Base-by-base conservation (phyloP, 2,113 vertebrate genomes). In the Catagonus wagneri region DNA sequence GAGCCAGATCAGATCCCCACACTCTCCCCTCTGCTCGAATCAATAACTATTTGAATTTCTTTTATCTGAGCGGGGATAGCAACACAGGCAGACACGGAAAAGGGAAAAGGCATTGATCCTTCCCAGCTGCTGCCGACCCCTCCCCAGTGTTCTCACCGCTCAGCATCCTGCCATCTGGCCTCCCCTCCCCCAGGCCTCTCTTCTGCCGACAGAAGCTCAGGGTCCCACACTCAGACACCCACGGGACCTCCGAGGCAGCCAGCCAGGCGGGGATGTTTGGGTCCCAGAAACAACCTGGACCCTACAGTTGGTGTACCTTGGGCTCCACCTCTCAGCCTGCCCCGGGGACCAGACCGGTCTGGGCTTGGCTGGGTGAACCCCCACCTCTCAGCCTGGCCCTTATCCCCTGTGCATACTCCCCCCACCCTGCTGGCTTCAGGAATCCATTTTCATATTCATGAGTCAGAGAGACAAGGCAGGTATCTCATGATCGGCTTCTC, bases 11-110 rank as follows among this genome's bases (percentile, higher is more conserved):
- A 32, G 96, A 87, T 92, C 97, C 83, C 95, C 83, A 61, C 86
- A 94, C 89, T 94, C 94, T 95, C 92, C 96, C 92, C 94, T 97
- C 93, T 78, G 91, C 29, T 14, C 58, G 80, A 98, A 98, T 98
- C 98, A 96, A 98, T 98, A 98, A 93, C 96, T 75, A 98, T 97
- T 98, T 98, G 97, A 98, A 98, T 98, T 97, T 97, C 98, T 98
- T 98, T 98, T 97, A 97, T 98, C 97, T 98, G 95, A 95, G 91
- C 92, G 87, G 96, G 94, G 97, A 97, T 96, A 94, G 95, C 97
- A 97, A 97, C 95, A 93, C 97, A 97, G 84, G 83, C 94, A 97
- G 97, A 98, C 97, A 96, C 7, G 22, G 91, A 95, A 95, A 89
- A 89, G 60, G 94, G 95, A 92, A 94, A 98, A 98, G 96, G 96